phyloP scores from a whole-genome alignment of 2,113 vertebrate species.

The Martes martes region DNA sequence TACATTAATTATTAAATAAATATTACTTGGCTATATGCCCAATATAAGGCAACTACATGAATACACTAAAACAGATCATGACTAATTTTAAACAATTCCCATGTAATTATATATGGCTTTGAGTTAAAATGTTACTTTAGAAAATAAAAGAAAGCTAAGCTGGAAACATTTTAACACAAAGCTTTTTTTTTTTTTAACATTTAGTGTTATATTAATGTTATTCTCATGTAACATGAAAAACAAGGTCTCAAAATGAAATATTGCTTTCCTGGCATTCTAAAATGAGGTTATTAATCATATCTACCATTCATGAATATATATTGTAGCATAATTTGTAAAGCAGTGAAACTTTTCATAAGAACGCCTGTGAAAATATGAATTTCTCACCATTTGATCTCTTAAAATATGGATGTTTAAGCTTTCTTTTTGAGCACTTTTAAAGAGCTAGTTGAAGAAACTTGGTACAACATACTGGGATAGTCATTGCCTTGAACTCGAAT shows the following conservation, averaged over 20 bases:
- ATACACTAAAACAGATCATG: neutral
- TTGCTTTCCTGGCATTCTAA: slow-evolving; percentile 22
- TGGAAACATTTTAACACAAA: neutral
- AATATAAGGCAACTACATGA: neutral
- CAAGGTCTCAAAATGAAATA: slow-evolving; percentile 41
- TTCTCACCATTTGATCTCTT: neutral
- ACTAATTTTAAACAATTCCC: neutral
- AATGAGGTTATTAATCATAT: slow-evolving; percentile 52
- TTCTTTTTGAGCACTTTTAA: slow-evolving; percentile 1
- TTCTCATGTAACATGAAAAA: slow-evolving; percentile 17
- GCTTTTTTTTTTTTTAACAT: neutral
- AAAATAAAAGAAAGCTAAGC: neutral
- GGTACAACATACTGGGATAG: neutral
- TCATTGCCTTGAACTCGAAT: neutral
- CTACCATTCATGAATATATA: slow-evolving; percentile 15
- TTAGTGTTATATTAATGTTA: slow-evolving; percentile 2
- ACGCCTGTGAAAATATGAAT: neutral
- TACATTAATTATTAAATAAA: neutral
- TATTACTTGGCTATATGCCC: neutral
- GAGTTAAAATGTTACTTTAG: neutral
- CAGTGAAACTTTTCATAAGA: slow-evolving; percentile 30
- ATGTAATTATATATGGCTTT: neutral
- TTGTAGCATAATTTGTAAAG: slow-evolving; percentile 41
- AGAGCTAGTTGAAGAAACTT: neutral
- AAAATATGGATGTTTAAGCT: neutral